phyloP scores from a whole-genome alignment of 2,113 vertebrate species.

The Bostrychus sinensis region DNA sequence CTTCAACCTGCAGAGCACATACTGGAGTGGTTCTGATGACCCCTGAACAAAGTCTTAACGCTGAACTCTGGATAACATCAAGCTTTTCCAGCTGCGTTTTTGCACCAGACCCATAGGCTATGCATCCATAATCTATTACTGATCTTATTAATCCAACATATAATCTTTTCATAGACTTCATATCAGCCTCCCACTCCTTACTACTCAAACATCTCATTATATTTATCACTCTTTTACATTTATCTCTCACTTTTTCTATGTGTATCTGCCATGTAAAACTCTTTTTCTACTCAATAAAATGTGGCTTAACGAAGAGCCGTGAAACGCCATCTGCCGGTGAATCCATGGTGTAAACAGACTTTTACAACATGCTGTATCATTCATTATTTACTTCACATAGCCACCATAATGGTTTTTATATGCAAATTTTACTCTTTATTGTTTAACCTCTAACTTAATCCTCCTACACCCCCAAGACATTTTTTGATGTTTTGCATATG shows the following conservation, averaged over 20 bases:
- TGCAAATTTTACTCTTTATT: neutral
- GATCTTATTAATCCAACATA: neutral
- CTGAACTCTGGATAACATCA: neutral
- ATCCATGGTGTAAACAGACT: neutral
- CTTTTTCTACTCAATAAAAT: conserved; percentile 32
- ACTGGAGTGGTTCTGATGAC: neutral
- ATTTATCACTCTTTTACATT: too few relatives aligned
- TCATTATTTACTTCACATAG: too few relatives aligned
- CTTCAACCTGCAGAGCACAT: neutral
- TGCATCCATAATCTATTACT: neutral
- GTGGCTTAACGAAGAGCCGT: too few relatives aligned
- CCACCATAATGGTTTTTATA: neutral
- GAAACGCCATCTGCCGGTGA: conserved; percentile 23
- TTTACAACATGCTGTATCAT: neutral
- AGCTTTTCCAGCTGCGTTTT: neutral
- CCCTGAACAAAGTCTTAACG: neutral
- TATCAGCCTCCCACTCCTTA: too few relatives aligned
- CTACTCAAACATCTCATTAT: too few relatives aligned
- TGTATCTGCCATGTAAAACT: neutral
- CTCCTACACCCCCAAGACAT: too few relatives aligned
- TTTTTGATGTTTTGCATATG: too few relatives aligned
- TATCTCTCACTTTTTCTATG: neutral
- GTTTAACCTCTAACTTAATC: too few relatives aligned
- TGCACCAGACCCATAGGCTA: neutral
- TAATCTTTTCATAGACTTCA: neutral